A percentile compares a stretch with the other conserved stretches of the same genome.
phyloP scores from a whole-genome alignment of 2,888 invertebrate genomes.

The Nudaria mundana region DNA sequence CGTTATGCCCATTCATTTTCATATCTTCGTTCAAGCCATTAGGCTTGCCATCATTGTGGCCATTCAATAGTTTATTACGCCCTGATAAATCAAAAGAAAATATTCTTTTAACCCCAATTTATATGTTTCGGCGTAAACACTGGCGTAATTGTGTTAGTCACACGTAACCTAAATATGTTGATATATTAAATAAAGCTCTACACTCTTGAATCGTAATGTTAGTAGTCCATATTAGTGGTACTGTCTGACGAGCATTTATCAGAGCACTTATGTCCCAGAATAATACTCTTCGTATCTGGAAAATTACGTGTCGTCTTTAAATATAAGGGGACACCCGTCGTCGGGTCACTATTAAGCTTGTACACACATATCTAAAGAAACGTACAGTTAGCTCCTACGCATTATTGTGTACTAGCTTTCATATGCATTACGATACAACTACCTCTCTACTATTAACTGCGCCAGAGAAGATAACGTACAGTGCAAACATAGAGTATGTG shows the following conservation, averaged over 20 bases:
- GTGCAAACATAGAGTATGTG: constrained; percentile 48
- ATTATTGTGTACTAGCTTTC: constrained; percentile 13
- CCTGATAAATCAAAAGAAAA: constrained; percentile 70
- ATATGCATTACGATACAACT: constrained; percentile 1
- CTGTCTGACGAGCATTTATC: constrained; percentile 54
- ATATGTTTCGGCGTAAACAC: constrained; percentile 42
- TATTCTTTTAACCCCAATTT: constrained; percentile 47
- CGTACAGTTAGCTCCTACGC: constrained; percentile 28
- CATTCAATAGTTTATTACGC: constrained; percentile 50
- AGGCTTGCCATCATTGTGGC: constrained; percentile 36
- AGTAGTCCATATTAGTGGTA: constrained; percentile 50
- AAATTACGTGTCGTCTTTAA: constrained; percentile 56
- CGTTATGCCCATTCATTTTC: constrained; percentile 12
- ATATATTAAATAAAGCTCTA: constrained; percentile 25
- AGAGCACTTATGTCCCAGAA: constrained; percentile 54
- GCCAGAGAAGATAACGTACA: constrained; percentile 32
- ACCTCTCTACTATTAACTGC: constrained; percentile 1
- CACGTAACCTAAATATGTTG: constrained; percentile 27
- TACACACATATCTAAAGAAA: constrained; percentile 19
- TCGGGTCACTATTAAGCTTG: constrained; percentile 20
- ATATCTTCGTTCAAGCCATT: constrained; percentile 34
- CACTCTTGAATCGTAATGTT: constrained; percentile 44
- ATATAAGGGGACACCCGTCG: constrained; percentile 28
- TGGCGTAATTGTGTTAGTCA: constrained; percentile 70
- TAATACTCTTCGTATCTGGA: constrained; percentile 64